A percentile compares a stretch with the other conserved stretches of the same genome.
Conservation (phyloP, 2,888 invertebrate species). For the Torymus aiolomorphi region DNA sequence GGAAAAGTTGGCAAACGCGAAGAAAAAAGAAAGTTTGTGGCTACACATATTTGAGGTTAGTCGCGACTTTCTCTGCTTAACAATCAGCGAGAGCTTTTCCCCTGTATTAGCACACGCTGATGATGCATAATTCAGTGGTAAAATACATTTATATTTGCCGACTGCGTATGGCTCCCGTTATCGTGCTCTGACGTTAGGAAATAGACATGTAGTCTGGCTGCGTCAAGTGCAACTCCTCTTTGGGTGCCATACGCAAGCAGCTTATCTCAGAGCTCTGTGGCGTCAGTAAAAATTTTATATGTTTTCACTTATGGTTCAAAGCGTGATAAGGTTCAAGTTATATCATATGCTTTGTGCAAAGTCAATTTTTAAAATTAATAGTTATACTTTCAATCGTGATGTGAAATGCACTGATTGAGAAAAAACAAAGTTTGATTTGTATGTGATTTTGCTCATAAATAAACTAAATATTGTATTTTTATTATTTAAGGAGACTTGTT, state of each 20-base stretch:
- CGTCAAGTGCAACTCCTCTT: conserved; percentile 21
- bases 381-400: no score
- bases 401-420: no score
- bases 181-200: background rate
- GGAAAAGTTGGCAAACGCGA: no score
- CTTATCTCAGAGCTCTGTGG: conserved; percentile 26
- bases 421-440: no score
- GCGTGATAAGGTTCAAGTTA: conserved; percentile 8
- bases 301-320: background rate
- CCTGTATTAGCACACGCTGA: background rate
- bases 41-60: background rate
- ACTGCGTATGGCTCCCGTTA: conserved; percentile 7
- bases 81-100: background rate
- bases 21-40: no score
- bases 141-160: background rate
- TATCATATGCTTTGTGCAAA: no score
- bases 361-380: no score
- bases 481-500: background rate
- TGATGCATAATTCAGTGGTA: conserved; percentile 16
- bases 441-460: no score
- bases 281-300: conserved; percentile 16
- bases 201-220: conserved; percentile 30
- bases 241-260: background rate
- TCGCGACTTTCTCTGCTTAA: background rate
- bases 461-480: no score